A percentile compares a stretch with the other conserved stretches of the same genome.
Evolutionary conservation across 2,888 invertebrate genomes (phyloP).

Genomic region (Pediacus dermestoides): DNA sequence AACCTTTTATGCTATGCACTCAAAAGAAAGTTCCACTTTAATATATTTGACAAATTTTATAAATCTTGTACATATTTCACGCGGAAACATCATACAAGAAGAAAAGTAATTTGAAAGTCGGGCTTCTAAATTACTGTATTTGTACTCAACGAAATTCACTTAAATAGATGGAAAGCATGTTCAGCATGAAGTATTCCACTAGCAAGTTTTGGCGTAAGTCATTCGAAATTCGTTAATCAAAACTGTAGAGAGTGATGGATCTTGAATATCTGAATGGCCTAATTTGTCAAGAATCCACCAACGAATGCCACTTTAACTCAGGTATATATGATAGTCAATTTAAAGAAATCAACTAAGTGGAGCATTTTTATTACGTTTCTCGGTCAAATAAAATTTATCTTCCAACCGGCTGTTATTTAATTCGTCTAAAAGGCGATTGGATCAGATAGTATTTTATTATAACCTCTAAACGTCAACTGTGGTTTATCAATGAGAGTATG

Average conservation of each 20-base stretch:
- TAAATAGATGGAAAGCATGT: slow-evolving; percentile 9
- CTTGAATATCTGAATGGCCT: slow-evolving; percentile 29
- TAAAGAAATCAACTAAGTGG: slow-evolving; percentile 37
- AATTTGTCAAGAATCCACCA: slow-evolving; percentile 30
- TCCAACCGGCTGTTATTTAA: no score
- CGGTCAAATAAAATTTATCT: slow-evolving; percentile 23
- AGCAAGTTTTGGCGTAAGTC: slow-evolving; percentile 20
- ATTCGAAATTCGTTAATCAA: slow-evolving; percentile 37
- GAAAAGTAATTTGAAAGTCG: slow-evolving; percentile 10
- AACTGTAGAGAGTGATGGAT: slow-evolving; percentile 29
- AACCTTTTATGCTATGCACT: no score
- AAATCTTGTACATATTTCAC: slow-evolving; percentile 3
- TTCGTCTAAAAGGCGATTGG: no score
- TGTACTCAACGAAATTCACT: slow-evolving; percentile 9
- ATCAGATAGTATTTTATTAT: no score
- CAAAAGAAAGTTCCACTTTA: no score
- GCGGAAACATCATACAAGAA: slow-evolving; percentile 6
- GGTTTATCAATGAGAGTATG: no score
- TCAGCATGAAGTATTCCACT: slow-evolving; percentile 20
- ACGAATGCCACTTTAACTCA: not conserved
- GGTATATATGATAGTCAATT: slow-evolving; percentile 13
- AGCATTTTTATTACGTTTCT: slow-evolving; percentile 37
- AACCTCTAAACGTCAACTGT: no score
- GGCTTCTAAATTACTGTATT: slow-evolving; percentile 10
- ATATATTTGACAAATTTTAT: slow-evolving; percentile 5